Percentiles rank a stretch among this genome's conserved stretches.
phyloP scores from a whole-genome alignment of 2,797 vertebrate genomes.

The Phylloscopus collybita region DNA sequence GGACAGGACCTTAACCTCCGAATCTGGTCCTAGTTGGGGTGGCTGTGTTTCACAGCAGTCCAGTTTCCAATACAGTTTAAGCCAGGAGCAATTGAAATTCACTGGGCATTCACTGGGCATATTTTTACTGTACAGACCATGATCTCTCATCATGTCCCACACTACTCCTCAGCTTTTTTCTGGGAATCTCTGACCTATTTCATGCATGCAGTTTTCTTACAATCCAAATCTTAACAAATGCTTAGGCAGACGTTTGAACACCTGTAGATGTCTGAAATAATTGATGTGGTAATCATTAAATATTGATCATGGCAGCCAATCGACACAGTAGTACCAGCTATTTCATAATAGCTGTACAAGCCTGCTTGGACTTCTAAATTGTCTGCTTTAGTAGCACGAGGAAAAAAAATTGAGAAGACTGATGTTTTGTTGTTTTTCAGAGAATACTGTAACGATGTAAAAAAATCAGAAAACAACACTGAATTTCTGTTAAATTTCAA shows the following conservation, averaged over 20 bases:
- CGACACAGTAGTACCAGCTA: neutral
- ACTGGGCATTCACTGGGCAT: neutral
- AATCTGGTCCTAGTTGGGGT: neutral
- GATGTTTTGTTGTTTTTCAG: slow-evolving; percentile 75
- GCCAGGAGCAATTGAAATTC: neutral
- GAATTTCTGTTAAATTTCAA: slow-evolving; percentile 93
- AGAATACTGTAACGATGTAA: slow-evolving; percentile 93
- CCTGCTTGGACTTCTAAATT: neutral
- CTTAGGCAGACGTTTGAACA: neutral
- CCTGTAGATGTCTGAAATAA: neutral
- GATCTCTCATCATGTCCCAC: neutral
- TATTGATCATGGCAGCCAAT: neutral
- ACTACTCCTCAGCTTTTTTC: neutral
- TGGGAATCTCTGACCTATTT: neutral
- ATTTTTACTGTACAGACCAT: neutral
- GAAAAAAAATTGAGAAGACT: neutral
- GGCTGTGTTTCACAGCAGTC: neutral
- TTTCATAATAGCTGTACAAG: neutral
- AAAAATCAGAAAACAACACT: slow-evolving; percentile 90
- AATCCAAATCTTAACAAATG: neutral
- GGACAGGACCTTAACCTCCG: neutral
- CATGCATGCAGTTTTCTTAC: neutral
- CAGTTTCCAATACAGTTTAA: neutral
- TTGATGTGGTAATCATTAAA: rapidly evolving
- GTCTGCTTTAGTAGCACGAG: neutral